A percentile compares a stretch with the other conserved stretches of the same genome.
phyloP scores from a whole-genome alignment of 2,797 vertebrate genomes.

The Holocentrus rufus region DNA sequence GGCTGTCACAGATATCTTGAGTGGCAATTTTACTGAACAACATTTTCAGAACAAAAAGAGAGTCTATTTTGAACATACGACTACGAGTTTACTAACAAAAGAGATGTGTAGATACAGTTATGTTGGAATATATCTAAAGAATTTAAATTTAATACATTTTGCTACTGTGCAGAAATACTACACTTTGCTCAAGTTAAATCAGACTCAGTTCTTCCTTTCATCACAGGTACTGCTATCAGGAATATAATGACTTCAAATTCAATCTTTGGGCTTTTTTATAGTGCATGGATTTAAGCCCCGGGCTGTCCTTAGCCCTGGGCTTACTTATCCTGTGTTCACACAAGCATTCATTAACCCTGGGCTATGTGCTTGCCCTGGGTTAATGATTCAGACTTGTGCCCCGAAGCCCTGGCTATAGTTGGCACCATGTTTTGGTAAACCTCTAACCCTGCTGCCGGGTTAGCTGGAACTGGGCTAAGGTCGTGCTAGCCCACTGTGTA shows the following conservation, averaged over 20 bases:
- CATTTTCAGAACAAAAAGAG: conserved; percentile 35
- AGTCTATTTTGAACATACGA: conserved; percentile 42
- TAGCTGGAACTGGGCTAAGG: too few species aligned
- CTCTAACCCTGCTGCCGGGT: too few species aligned
- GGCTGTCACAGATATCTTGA: conserved; percentile 44
- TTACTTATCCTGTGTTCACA: too few species aligned
- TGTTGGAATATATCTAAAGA: conserved; percentile 44
- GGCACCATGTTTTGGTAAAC: too few species aligned
- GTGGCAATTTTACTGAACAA: conserved; percentile 32
- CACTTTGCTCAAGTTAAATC: conserved; percentile 49
- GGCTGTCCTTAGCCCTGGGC: too few species aligned
- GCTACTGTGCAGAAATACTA: conserved; percentile 28
- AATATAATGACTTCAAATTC: conserved; percentile 67
- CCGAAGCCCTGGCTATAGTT: too few species aligned
- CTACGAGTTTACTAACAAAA: conserved; percentile 38
- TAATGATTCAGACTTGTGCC: too few species aligned
- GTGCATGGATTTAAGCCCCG: too few species aligned
- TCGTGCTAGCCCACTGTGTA: too few species aligned
- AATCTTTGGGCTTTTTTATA: conserved; percentile 40
- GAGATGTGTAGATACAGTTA: conserved; percentile 26
- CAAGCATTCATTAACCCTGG: too few species aligned
- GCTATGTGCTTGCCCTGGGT: too few species aligned
- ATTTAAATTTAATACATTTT: conserved; percentile 44
- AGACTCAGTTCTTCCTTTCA: conserved; percentile 58
- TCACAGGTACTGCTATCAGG: conserved; percentile 45